phyloP scores from a whole-genome alignment of 2,888 invertebrate genomes.

The Callinectes sapidus region DNA sequence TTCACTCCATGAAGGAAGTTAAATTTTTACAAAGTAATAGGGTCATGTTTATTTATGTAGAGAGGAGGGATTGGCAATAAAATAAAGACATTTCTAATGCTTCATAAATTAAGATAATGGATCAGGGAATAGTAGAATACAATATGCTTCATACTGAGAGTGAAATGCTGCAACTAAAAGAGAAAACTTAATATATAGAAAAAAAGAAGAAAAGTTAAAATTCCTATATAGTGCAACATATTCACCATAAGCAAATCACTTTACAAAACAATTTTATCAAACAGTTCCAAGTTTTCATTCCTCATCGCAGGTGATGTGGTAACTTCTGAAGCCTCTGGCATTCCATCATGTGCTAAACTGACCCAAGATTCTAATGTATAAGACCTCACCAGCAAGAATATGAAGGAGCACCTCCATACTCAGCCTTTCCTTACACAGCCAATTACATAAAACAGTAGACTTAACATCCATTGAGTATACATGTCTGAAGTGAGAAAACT shows the following conservation, averaged over 20 bases:
- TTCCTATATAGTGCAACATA: neutral
- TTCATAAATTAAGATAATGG: neutral
- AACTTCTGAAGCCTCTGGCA: neutral
- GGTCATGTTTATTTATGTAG: neutral
- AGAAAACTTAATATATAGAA: neutral
- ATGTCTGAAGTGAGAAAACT: neutral
- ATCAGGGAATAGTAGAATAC: neutral
- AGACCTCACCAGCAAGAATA: neutral
- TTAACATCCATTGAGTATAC: neutral
- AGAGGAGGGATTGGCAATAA: neutral
- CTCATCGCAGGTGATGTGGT: neutral
- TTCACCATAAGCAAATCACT: neutral
- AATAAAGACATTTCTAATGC: neutral
- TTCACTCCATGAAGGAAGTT: neutral
- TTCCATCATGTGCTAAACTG: neutral
- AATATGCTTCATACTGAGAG: neutral
- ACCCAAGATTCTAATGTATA: neutral
- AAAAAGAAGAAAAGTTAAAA: neutral
- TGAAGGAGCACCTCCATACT: neutral
- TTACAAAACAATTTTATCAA: neutral
- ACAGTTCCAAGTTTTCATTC: neutral
- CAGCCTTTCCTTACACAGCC: neutral
- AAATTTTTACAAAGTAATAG: neutral
- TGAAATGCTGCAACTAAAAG: neutral
- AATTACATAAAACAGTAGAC: neutral